Evolutionary conservation across 2,113 vertebrate genomes (phyloP).

Genomic region (Takifugu bimaculatus): DNA sequence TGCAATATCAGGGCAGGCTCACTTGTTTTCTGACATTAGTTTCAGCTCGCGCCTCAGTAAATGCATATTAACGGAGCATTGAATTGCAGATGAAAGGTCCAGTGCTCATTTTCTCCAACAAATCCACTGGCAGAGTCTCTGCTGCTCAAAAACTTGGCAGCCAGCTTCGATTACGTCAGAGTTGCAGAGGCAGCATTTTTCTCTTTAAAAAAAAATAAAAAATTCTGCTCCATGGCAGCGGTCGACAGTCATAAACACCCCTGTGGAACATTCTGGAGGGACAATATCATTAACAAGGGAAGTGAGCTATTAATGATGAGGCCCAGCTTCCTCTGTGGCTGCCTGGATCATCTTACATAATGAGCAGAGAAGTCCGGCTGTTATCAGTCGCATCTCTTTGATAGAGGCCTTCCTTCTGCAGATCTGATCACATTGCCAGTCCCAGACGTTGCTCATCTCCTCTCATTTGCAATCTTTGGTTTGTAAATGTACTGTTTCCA

Average conservation of each 20-base stretch:
- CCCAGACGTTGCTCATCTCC: not conserved
- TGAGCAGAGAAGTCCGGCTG: constrained; percentile 19
- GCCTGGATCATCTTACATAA: constrained; percentile 51
- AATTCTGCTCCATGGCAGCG: constrained; percentile 18
- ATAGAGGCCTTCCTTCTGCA: constrained; percentile 18
- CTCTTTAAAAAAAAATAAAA: not conserved
- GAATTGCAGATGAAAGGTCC: constrained; percentile 11
- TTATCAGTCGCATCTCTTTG: constrained; percentile 58
- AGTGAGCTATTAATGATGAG: constrained; percentile 35
- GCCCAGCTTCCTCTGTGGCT: constrained; percentile 55
- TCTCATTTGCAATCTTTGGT: not conserved
- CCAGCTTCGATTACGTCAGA: constrained; percentile 23
- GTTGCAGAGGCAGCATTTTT: constrained; percentile 29
- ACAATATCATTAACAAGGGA: constrained; percentile 40
- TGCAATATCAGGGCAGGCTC: not conserved
- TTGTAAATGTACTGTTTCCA: not conserved
- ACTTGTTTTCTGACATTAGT: constrained; percentile 3
- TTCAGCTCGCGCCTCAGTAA: not conserved
- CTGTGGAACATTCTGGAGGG: constrained; percentile 10
- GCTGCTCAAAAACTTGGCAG: constrained; percentile 26
- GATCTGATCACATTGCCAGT: constrained; percentile 5
- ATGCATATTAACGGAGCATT: not conserved
- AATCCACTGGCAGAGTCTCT: constrained; percentile 6
- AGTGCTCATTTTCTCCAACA: constrained; percentile 7
- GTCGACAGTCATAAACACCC: constrained; percentile 18